phyloP scores from a whole-genome alignment of 2,113 vertebrate genomes.

The Boleophthalmus pectinirostris region DNA sequence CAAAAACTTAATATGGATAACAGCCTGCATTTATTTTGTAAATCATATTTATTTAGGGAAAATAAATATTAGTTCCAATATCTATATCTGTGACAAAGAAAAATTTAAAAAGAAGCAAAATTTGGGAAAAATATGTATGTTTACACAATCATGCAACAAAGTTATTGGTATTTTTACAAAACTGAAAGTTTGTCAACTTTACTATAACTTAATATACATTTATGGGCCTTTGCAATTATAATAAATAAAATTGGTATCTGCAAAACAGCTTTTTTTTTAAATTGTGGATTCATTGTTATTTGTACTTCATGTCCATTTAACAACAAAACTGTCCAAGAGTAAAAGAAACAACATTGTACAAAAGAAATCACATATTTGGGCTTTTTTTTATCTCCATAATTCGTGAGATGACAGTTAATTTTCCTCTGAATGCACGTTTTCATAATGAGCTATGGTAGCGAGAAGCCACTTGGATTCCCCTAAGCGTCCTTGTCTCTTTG shows the following conservation, averaged over 20 bases:
- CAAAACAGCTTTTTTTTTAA: too few species aligned
- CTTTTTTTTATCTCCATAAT: conserved; percentile 42
- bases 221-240: too few species aligned
- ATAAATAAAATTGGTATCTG: not conserved
- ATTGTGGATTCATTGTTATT: too few species aligned
- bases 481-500: conserved; percentile 37
- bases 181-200: too few species aligned
- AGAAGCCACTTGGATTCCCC: conserved; percentile 45
- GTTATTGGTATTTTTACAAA: too few species aligned
- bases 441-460: conserved; percentile 36
- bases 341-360: not conserved
- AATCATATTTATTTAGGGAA: conserved; percentile 50
- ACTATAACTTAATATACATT: too few species aligned
- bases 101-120: too few species aligned
- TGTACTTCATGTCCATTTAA: not conserved
- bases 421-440: conserved; percentile 48
- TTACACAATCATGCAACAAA: too few species aligned
- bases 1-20: conserved; percentile 50
- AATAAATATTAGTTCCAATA: too few species aligned
- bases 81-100: too few species aligned
- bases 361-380: conserved; percentile 42
- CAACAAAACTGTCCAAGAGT: not conserved
- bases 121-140: too few species aligned
- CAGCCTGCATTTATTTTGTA: conserved; percentile 31
- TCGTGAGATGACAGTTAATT: conserved; percentile 38